Evolutionary conservation across 2,797 vertebrate species (phyloP).

Genomic region (Anableps anableps): DNA sequence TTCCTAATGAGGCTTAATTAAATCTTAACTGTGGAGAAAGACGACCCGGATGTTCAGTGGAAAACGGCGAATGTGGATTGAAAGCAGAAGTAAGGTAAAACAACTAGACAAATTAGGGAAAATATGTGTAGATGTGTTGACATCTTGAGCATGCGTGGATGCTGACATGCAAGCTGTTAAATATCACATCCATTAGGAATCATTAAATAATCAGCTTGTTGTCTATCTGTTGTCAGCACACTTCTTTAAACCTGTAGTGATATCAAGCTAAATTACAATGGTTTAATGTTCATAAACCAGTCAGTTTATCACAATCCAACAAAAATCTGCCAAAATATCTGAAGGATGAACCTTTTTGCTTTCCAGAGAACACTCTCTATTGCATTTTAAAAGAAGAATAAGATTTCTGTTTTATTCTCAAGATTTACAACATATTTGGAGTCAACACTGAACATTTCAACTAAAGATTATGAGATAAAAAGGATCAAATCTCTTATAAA

Average conservation of each 20-base stretch:
- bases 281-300: not conserved
- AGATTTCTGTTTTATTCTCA: not conserved
- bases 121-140: conserved; percentile 16
- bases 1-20: conserved; percentile 82
- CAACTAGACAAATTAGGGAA: conserved; percentile 54
- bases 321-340: not conserved
- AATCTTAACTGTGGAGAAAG: conserved; percentile 78
- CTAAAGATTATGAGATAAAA: not conserved
- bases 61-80: conserved; percentile 66
- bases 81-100: conserved; percentile 64
- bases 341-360: not conserved
- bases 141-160: conserved; percentile 35
- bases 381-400: not conserved
- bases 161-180: conserved; percentile 54
- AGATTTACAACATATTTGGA: not conserved
- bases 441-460: not conserved
- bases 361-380: not conserved
- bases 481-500: not conserved
- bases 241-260: conserved; percentile 3
- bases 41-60: conserved; percentile 56
- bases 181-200: conserved; percentile 68
- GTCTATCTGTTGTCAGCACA: conserved; percentile 20
- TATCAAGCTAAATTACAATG: not conserved
- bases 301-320: not conserved
- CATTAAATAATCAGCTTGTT: conserved; percentile 60